These are phyloP conservation scores for Olivierus martensii DNA, from an alignment of 1,140 invertebrate species.

Conservation along the genomic window DNA sequence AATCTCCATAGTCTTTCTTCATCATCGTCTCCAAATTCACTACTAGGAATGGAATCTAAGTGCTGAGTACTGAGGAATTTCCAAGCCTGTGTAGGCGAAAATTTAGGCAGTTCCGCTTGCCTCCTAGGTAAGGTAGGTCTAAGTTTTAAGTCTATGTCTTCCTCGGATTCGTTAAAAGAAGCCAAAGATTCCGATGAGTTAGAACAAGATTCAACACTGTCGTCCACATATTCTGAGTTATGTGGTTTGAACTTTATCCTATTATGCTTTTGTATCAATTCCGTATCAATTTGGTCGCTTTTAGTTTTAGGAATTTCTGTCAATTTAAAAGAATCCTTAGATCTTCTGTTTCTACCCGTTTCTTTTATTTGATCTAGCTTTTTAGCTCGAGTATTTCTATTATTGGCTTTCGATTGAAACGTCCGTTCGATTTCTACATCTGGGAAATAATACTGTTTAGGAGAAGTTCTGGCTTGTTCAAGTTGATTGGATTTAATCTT, in stretches of 20 bases:
- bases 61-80: slow-evolving; percentile 22
- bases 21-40: slow-evolving; percentile 26
- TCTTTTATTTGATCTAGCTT: background rate
- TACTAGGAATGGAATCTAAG: slow-evolving; percentile 11
- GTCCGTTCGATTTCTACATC: background rate
- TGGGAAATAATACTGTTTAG: background rate
- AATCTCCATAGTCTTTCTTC: slow-evolving; percentile 40
- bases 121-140: slow-evolving; percentile 62
- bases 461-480: background rate
- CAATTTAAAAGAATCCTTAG: too few relatives aligned
- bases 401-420: background rate
- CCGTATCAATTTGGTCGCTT: too few relatives aligned
- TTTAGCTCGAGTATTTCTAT: background rate
- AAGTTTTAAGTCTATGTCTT: slow-evolving; percentile 40
- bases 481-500: background rate
- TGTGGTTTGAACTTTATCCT: background rate
- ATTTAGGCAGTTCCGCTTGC: slow-evolving; percentile 52
- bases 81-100: slow-evolving; percentile 71
- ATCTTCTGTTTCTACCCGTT: too few relatives aligned
- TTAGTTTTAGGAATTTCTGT: too few relatives aligned
- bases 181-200: background rate
- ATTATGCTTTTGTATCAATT: too few relatives aligned
- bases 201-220: background rate
- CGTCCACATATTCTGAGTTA: background rate
- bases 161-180: slow-evolving; percentile 1